Evolutionary conservation across 2,888 invertebrate species (phyloP), one percentile per base, ranked within the genome.

Genomic region (Epinotia demarniana): DNA sequence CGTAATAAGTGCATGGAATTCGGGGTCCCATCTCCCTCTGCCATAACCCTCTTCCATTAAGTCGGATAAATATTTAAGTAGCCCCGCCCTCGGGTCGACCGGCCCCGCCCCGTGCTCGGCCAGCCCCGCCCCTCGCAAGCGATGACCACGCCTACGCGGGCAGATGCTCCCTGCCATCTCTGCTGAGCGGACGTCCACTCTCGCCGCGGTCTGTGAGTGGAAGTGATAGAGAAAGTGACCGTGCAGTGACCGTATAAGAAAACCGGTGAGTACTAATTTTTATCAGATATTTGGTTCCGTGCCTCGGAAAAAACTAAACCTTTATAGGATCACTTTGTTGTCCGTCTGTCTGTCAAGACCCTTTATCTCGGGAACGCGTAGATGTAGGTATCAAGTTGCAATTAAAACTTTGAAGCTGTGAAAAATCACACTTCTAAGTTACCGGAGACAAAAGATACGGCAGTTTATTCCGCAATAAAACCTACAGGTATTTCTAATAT

Each of bases 31-130:
- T 58, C 62, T 27, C 64, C 64, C 64, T 64, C 49, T n/a, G 5
- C 39, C 63, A 46, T 55, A 66, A 57, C 67, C 67, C 55, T 67
- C 67, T 39, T 57, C 67, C 67, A 68, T 68, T 68, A 68, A 19
- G 33, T 57, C 57, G 55, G 39, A 57, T 68, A 68, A 68, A 68
- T 68, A 68, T 68, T 68, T 68, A 68, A 68, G 0, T 19, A 57
- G 67, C 67, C 33, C 39, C 67, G 67, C 67, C 67, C 67, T 16
- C 33, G 16, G 12, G 2, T 5, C 16, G 23, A 13, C 49, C 27
- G 11, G 18, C 33, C 55, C 33, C 53, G 16, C 27, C 49, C 49
- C 58, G 23, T 49, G 16, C 53, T 5, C 13, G 2, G 4, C 63
- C 1, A 19, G 23, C 46, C 63, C 33, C 61, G 6, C 33, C 19